phyloP scores from a whole-genome alignment of 1,140 invertebrate genomes.

The Heliconius nattereri region DNA sequence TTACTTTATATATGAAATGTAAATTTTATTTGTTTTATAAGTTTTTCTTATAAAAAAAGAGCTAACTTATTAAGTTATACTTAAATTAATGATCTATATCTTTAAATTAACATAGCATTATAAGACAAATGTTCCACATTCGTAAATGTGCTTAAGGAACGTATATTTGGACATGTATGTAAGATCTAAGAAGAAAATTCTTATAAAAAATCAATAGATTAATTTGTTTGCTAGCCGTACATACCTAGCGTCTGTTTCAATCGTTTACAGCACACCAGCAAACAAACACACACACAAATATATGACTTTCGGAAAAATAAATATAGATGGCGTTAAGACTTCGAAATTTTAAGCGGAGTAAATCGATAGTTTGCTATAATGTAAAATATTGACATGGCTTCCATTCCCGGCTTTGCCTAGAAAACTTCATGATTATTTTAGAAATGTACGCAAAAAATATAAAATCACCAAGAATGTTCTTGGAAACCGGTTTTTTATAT shows the following conservation, averaged over 20 bases:
- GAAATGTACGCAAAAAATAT: neutral
- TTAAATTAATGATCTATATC: too few species aligned
- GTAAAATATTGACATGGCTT: conserved; percentile 21
- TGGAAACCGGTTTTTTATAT: neutral
- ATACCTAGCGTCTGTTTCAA: conserved; percentile 60
- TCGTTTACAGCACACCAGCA: conserved; percentile 55
- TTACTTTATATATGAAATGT: neutral
- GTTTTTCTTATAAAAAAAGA: too few species aligned
- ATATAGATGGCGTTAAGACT: conserved; percentile 40
- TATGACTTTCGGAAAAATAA: conserved; percentile 25
- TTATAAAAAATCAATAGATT: neutral
- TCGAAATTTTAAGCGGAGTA: conserved; percentile 39
- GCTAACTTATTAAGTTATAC: too few species aligned
- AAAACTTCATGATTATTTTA: neutral
- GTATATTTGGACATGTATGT: too few species aligned
- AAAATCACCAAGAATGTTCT: neutral
- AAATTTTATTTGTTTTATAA: neutral
- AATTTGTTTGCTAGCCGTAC: conserved; percentile 57
- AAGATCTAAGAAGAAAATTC: neutral
- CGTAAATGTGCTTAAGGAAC: too few species aligned
- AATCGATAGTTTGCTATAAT: conserved; percentile 49
- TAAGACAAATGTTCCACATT: too few species aligned
- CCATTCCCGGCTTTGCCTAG: neutral
- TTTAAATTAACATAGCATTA: too few species aligned
- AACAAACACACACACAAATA: conserved; percentile 40